A percentile compares a stretch with the other conserved stretches of the same genome.
Evolutionary conservation across 2,888 invertebrate genomes (phyloP).

Genomic region (Neelides folsomi): DNA sequence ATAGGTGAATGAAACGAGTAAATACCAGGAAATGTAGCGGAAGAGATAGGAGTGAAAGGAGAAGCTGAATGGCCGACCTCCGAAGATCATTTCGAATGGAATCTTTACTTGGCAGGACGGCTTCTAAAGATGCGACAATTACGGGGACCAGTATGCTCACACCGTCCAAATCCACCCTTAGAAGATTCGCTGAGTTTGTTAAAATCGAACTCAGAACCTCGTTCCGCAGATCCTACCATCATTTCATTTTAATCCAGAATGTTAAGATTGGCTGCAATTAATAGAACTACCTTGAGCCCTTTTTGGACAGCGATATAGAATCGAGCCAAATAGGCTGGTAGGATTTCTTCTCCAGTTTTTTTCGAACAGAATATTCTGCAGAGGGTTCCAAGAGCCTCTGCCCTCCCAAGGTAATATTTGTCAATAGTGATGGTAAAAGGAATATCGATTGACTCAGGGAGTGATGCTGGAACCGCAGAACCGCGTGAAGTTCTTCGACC

Average conservation of each 20-base stretch:
- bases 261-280: conserved; percentile 1
- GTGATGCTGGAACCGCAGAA: conserved; percentile 45
- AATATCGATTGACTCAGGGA: conserved; percentile 53
- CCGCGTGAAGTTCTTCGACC: conserved; percentile 29
- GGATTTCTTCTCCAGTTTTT: conserved; percentile 82
- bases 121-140: conserved; percentile 76
- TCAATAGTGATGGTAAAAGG: conserved; percentile 58
- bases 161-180: conserved; percentile 83
- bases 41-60: conserved; percentile 78
- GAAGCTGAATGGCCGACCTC: conserved; percentile 77
- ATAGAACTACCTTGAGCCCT: conserved; percentile 51
- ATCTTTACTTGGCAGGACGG: conserved; percentile 76
- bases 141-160: conserved; percentile 80
- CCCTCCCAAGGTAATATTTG: conserved; percentile 58
- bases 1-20: conserved; percentile 3
- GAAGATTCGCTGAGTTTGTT: conserved; percentile 70
- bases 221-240: conserved; percentile 31
- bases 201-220: conserved; percentile 78
- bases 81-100: conserved; percentile 66
- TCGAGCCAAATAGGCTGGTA: conserved; percentile 78
- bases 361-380: conserved; percentile 93
- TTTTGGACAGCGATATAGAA: conserved; percentile 85
- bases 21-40: conserved; percentile 74
- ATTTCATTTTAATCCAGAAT: conserved; percentile 4
- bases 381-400: conserved; percentile 86